Percentiles rank a stretch among this genome's conserved stretches.
Conservation (phyloP, 2,797 vertebrate genomes). For the Spinus olivaceus region DNA sequence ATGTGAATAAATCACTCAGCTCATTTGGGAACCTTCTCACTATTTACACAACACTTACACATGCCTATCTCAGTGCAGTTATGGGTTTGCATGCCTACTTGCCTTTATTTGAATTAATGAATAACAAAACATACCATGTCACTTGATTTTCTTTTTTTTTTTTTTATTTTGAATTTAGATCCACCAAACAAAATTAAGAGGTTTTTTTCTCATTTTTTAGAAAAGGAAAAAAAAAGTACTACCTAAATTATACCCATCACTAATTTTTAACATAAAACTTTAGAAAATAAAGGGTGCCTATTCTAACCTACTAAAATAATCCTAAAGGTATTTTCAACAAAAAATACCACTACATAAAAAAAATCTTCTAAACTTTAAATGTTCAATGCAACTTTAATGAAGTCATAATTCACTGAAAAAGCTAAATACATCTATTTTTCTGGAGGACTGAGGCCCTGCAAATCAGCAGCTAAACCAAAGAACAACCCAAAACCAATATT, state of each 20-base stretch:
- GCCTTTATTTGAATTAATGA: not conserved
- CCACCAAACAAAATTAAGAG: not conserved
- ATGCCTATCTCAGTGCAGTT: not conserved
- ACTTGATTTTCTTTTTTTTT: not conserved
- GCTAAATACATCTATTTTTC: not conserved
- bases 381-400: not conserved
- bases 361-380: not conserved
- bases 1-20: not conserved
- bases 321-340: not conserved
- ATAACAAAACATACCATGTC: not conserved
- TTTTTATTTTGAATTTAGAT: not conserved
- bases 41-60: not conserved
- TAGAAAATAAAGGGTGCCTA: not conserved
- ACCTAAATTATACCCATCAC: not conserved
- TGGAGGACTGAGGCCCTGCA: not conserved
- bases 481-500: not conserved
- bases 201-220: rapidly evolving
- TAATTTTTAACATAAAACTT: not conserved
- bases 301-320: not conserved
- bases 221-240: not conserved
- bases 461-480: not conserved
- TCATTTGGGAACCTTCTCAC: not conserved
- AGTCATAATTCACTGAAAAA: not conserved
- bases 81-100: not conserved
- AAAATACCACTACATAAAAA: not conserved